Evolutionary conservation across 37 sponge, comb jelly and placozoan species (phyloP).

Genomic region (Agelas oroides): DNA sequence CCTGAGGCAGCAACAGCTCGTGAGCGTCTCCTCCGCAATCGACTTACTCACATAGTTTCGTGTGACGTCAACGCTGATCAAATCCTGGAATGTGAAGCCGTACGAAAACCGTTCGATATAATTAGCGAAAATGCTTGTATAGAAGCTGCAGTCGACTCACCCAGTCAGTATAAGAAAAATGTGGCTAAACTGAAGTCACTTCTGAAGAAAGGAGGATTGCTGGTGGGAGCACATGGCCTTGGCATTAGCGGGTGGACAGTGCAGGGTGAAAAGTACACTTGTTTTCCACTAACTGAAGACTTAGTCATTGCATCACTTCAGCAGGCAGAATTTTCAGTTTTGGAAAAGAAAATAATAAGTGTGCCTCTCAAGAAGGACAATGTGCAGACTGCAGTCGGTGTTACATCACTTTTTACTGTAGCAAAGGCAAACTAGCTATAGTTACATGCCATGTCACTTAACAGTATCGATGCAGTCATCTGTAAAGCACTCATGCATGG

Average conservation of each 20-base stretch:
- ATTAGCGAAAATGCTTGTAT: background rate
- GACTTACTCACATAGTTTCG: background rate
- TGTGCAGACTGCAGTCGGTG: too few species aligned
- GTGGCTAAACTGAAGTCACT: background rate
- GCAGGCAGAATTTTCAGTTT: background rate
- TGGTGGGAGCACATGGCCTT: background rate
- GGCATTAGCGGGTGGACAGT: background rate
- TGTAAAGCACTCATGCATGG: too few species aligned
- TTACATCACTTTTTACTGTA: too few species aligned
- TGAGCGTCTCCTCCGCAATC: background rate
- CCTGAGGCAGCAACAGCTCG: background rate
- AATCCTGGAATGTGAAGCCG: background rate
- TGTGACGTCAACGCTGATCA: background rate
- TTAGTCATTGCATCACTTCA: background rate
- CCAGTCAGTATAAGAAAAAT: background rate
- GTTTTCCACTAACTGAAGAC: background rate
- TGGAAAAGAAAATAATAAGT: background rate
- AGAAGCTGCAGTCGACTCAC: conserved; percentile 6
- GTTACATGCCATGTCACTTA: too few species aligned
- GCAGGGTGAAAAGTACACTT: background rate
- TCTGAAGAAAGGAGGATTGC: background rate
- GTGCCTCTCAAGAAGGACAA: too few species aligned
- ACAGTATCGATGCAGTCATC: too few species aligned
- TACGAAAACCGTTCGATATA: background rate
- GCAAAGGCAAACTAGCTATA: too few species aligned